Base-by-base conservation (phyloP, 2,113 vertebrate species). In the Galemys pyrenaicus region DNA sequence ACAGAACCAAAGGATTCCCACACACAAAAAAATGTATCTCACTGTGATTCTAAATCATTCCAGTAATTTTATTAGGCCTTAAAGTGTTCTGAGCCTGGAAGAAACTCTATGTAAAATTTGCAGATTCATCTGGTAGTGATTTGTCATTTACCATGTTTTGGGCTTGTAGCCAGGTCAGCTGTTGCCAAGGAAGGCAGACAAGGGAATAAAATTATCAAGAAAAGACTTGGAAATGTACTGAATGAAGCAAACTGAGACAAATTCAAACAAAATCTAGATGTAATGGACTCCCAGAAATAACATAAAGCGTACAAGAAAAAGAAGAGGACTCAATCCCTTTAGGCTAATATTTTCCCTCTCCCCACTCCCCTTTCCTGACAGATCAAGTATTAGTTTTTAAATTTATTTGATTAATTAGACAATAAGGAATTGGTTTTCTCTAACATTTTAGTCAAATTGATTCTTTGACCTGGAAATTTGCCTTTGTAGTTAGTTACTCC, bases 101-200 rank as follows among this genome's bases (percentile, higher is more conserved):
- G 98, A 99, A 98, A 97, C 94, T 98, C 92, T 75, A 0, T 97
- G 97, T 98, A 97, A 97, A 98, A 97, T 96, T 95, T 93, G 46
- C 64, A 94, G 96, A 96, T 98, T 98, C 98, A 99, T 99, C 98
- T 99, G 99, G 98, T 98, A 99, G 98, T 98, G 98, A 99, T 99
- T 99, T 99, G 98, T 98, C 98, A 96, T 97, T 98, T 97, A 96
- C 95, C 96, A 92, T 98, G 98, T 96, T 98, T 98, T 96, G 94
- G 98, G 98, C 98, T 98, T 83, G 88, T 78, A 97, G 98, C 98
- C 98, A 98, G 97, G 92, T 97, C 97, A 98, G 97, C 97, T 97
- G 97, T 97, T 98, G 98, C 98, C 96, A 98, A 97, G 96, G 92
- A 97, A 98, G 93, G 96, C 98, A 98, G 98, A 97, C 95, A 89